These are phyloP conservation scores for Glomeris maerens DNA, from an alignment of 1,140 invertebrate genomes.

Conservation along the genomic window DNA sequence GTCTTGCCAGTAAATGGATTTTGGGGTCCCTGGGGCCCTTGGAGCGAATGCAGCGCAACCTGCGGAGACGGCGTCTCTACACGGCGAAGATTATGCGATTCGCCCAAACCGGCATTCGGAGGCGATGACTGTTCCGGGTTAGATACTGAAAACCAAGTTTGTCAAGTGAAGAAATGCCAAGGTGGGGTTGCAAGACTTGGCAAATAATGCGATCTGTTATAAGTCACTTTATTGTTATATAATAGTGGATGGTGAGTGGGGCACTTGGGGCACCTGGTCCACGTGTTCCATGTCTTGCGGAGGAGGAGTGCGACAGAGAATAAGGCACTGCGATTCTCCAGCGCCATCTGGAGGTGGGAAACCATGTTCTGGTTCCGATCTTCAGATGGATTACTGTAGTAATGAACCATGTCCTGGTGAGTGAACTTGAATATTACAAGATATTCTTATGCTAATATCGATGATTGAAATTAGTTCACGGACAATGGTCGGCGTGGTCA, in stretches of 20 bases:
- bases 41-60: slow-evolving; percentile 26
- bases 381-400: slow-evolving; percentile 26
- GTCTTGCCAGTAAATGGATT: slow-evolving; percentile 20
- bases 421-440: slow-evolving; percentile 12
- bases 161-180: slow-evolving; percentile 19
- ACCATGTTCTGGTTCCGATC: slow-evolving; percentile 22
- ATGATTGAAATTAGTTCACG: slow-evolving; percentile 15
- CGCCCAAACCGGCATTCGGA: slow-evolving; percentile 22
- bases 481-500: slow-evolving; percentile 13
- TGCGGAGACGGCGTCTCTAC: slow-evolving; percentile 26
- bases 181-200: slow-evolving; percentile 18
- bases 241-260: slow-evolving; percentile 26
- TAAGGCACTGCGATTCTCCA: slow-evolving; percentile 20
- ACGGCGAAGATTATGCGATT: slow-evolving; percentile 7
- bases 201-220: background rate
- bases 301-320: slow-evolving; percentile 22
- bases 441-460: slow-evolving; percentile 3
- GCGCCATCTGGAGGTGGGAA: slow-evolving; percentile 23
- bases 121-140: slow-evolving; percentile 22
- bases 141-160: slow-evolving; percentile 10
- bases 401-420: slow-evolving; percentile 28
- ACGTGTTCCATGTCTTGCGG: slow-evolving; percentile 27
- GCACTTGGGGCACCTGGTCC: slow-evolving; percentile 31
- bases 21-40: slow-evolving; percentile 30
- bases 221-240: background rate